Percentiles rank a stretch among this genome's conserved stretches.
Evolutionary conservation across 2,113 vertebrate genomes (phyloP).

Genomic region (Pangasianodon gigas): DNA sequence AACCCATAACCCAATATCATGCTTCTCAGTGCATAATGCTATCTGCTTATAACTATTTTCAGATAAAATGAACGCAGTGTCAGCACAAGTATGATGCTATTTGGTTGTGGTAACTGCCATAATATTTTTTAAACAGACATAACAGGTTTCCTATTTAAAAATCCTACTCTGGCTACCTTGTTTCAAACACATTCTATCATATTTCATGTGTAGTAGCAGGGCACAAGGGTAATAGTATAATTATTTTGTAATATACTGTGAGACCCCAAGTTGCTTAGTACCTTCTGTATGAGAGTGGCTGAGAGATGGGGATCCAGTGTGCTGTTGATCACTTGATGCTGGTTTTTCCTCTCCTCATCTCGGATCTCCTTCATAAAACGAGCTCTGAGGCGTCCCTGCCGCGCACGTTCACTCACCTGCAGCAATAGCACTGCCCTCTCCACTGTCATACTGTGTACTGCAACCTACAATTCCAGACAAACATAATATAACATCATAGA

Average conservation of each 20-base stretch:
- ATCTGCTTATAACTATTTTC: not conserved
- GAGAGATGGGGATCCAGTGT: constrained; percentile 54
- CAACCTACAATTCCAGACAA: constrained; percentile 53
- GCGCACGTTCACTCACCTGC: constrained; percentile 79
- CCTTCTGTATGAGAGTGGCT: constrained; percentile 80
- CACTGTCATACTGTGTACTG: constrained; percentile 50
- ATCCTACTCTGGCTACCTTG: not conserved
- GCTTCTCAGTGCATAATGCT: not conserved
- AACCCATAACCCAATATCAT: not conserved
- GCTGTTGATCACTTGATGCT: not conserved
- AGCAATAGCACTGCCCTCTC: constrained; percentile 71
- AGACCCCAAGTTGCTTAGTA: constrained; percentile 35
- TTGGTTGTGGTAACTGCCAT: not conserved
- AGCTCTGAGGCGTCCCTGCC: constrained; percentile 77
- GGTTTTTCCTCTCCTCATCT: constrained; percentile 65
- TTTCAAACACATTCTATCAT: not conserved
- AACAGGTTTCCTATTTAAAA: not conserved
- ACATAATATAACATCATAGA: not conserved
- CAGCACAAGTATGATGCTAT: not conserved
- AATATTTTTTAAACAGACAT: not conserved
- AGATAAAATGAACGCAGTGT: not conserved
- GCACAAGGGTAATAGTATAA: not conserved
- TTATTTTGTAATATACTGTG: not conserved
- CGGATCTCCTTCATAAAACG: constrained; percentile 76
- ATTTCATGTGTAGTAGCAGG: not conserved